A percentile compares a stretch with the other conserved stretches of the same genome.
phyloP scores from a whole-genome alignment of 1,140 invertebrate genomes.

The Octopus bimaculoides region DNA sequence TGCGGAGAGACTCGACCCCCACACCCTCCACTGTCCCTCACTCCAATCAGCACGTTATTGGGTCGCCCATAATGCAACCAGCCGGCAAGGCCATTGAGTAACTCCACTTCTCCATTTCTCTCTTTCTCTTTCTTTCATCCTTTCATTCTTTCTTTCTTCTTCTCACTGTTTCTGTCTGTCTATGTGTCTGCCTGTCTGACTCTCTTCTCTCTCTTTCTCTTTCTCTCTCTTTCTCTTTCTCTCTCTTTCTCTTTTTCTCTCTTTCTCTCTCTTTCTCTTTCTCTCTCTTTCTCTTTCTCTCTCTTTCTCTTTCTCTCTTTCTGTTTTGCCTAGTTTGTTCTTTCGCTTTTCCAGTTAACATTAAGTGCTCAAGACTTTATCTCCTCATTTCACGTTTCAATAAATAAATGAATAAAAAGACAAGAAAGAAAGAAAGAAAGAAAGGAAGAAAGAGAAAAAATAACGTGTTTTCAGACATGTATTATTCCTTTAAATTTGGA shows the following conservation, averaged over 20 bases:
- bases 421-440: too few relatives aligned
- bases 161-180: not conserved
- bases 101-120: not conserved
- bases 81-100: too few relatives aligned
- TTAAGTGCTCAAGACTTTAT: not conserved
- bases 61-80: too few relatives aligned
- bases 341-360: not conserved
- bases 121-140: not conserved
- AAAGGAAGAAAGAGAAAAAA: too few relatives aligned
- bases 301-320: not conserved
- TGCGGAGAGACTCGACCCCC: too few relatives aligned
- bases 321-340: not conserved
- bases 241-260: not conserved
- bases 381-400: not conserved
- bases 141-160: not conserved
- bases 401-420: too few relatives aligned
- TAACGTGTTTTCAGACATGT: too few relatives aligned
- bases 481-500: too few relatives aligned
- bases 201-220: not conserved
- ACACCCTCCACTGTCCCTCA: too few relatives aligned
- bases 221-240: not conserved
- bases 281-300: not conserved
- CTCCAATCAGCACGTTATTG: too few relatives aligned
- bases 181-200: not conserved
- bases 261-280: not conserved